These are phyloP conservation scores for Dryocosmus kuriphilus DNA, from an alignment of 2,888 invertebrate species.

Conservation along the genomic window DNA sequence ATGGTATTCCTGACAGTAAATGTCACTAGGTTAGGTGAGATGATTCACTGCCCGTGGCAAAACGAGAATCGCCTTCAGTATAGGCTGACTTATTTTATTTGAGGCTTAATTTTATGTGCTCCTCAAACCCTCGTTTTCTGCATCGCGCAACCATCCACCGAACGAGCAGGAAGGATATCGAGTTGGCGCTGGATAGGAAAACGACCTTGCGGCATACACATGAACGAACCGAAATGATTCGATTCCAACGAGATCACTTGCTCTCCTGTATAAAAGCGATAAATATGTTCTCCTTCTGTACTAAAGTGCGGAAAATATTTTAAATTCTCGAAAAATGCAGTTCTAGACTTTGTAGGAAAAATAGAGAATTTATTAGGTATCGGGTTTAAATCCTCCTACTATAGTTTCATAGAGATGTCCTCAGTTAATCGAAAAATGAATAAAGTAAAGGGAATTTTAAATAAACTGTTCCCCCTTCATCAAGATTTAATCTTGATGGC, in stretches of 20 bases:
- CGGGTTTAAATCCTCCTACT: not conserved
- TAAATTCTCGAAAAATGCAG: slow-evolving; percentile 17
- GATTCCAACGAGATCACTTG: slow-evolving; percentile 29
- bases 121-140: slow-evolving; percentile 23
- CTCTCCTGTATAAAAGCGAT: slow-evolving; percentile 19
- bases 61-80: not conserved
- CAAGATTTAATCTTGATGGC: not conserved
- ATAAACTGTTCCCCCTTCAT: too few relatives aligned
- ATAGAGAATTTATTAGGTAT: slow-evolving; percentile 14
- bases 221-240: slow-evolving; percentile 27
- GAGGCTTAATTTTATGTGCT: slow-evolving; percentile 74
- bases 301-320: slow-evolving; percentile 28
- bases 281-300: slow-evolving; percentile 24
- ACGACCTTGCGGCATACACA: slow-evolving; percentile 25
- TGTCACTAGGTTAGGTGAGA: slow-evolving; percentile 73
- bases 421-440: not conserved
- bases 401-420: not conserved
- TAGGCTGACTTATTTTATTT: slow-evolving; percentile 66
- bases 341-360: not conserved
- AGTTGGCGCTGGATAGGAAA: slow-evolving; percentile 39
- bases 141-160: not conserved
- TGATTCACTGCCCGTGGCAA: slow-evolving; percentile 70
- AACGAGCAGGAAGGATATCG: slow-evolving; percentile 24
- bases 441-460: too few relatives aligned
- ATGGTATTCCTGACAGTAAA: slow-evolving; percentile 75